These are phyloP conservation scores for Miichthys miiuy DNA, from an alignment of 2,797 vertebrate genomes.

Conservation along the genomic window DNA sequence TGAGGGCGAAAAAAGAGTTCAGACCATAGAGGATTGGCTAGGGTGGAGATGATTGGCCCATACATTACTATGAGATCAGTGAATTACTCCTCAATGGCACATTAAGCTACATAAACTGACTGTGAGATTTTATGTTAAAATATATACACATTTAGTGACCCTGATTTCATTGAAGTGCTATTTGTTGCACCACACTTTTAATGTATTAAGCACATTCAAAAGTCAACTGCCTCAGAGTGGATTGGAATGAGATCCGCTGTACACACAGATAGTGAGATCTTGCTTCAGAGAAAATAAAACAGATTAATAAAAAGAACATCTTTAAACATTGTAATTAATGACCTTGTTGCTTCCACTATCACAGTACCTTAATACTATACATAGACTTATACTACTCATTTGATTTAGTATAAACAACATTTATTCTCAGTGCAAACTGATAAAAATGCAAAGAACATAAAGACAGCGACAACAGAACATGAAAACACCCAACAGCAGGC, in stretches of 20 bases:
- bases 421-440: too few species aligned
- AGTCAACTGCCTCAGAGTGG: not conserved
- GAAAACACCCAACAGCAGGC: too few species aligned
- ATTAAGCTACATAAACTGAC: not conserved
- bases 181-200: not conserved
- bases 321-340: slow-evolving; percentile 12
- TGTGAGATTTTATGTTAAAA: not conserved
- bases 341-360: not conserved
- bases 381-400: too few species aligned
- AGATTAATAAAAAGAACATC: not conserved
- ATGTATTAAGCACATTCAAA: not conserved
- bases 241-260: not conserved
- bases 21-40: too few species aligned
- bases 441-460: not conserved
- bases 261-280: not conserved
- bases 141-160: not conserved
- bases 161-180: not conserved
- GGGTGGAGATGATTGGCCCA: not conserved
- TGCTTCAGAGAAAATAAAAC: not conserved
- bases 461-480: too few species aligned
- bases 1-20: too few species aligned
- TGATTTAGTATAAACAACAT: too few species aligned
- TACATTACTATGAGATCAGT: not conserved
- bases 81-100: too few species aligned
- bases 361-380: too few species aligned